Evolutionary conservation across 2,888 invertebrate genomes (phyloP).

Genomic region (Eugnorisma glareosa): DNA sequence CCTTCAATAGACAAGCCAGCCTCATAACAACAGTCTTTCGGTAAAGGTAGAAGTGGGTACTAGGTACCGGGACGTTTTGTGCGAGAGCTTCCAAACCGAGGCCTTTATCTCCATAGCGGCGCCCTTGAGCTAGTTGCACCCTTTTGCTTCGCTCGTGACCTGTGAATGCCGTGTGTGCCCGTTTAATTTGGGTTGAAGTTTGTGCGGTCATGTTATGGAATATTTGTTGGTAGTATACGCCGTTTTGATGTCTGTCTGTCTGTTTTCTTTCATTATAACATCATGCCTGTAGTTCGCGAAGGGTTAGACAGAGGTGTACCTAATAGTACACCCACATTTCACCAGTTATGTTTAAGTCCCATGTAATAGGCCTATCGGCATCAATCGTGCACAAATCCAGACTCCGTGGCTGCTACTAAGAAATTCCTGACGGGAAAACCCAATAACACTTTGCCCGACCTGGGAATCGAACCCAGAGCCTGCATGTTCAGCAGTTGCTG

Average conservation of each 20-base stretch:
- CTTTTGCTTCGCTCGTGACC: conserved; percentile 56
- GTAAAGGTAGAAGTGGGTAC: conserved; percentile 34
- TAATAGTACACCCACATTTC: too few relatives aligned
- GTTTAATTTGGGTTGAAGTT: conserved; percentile 34
- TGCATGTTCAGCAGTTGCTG: too few relatives aligned
- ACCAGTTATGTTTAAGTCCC: too few relatives aligned
- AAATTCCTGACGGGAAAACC: too few relatives aligned
- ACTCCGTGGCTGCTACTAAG: too few relatives aligned
- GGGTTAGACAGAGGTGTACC: too few relatives aligned
- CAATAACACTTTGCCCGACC: too few relatives aligned
- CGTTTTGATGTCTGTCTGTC: background rate
- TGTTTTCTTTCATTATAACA: too few relatives aligned
- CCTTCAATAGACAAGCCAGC: conserved; percentile 4
- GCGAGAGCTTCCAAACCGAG: conserved; percentile 35
- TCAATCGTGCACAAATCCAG: too few relatives aligned
- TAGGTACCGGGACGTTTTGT: conserved; percentile 38
- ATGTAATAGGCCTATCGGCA: too few relatives aligned
- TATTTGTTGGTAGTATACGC: conserved; percentile 13
- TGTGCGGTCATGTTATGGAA: conserved; percentile 16
- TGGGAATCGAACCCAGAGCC: too few relatives aligned
- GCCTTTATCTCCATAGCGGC: conserved; percentile 44
- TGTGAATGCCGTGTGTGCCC: conserved; percentile 35
- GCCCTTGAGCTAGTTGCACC: conserved; percentile 62
- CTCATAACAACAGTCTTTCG: conserved; percentile 24
- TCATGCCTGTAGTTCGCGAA: too few relatives aligned